Base-by-base conservation (phyloP, 2,888 invertebrate species). In the Trissolcus brochymenae region DNA sequence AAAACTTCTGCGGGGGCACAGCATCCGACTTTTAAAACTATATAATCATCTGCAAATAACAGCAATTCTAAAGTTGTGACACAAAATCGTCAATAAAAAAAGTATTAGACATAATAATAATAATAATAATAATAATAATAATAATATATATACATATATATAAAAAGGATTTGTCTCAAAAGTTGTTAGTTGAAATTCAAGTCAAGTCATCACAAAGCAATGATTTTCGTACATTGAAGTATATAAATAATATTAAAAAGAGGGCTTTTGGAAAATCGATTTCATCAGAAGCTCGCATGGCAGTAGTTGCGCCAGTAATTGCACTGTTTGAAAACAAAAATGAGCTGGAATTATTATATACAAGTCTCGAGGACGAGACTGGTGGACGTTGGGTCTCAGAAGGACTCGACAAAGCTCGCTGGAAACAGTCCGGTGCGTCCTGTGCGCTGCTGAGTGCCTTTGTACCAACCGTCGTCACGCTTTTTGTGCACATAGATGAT, bases 401-500 rank as follows among this genome's bases (percentile, higher is more conserved):
- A 91, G 80, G 93, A 93, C 87, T 95, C 95, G 13, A 97, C 98
- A 90, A 98, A 98, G 87, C 96, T 97, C 59, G 97, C 96, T 1
- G 98, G 98, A 90, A 98, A 98, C 51, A 98, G 92, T n/a, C 98
- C 98, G 4, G 96, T 96, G 83, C 96, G 94, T 43, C 97, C 97
- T 1, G 96, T 97, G 67, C 96, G 92, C 82, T 96, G 94, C 81
- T 96, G 92, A 0, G 96, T 97, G 17, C 98, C 98, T 87, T 97
- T 97, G 90, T 95, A 98, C 98, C 98, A 98, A 56, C 98, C 98
- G 86, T 98, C 97, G 61, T 97, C 97, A 62, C 97, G 93, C 87
- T 97, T 97, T 85, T 95, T 95, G 84, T 96, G 95, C 17, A 98
- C 97, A 82, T 95, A 94, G 80, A 98, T 96, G 67, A 97, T 94